phyloP scores from a whole-genome alignment of 2,888 invertebrate genomes.

The Nemurella pictetii region DNA sequence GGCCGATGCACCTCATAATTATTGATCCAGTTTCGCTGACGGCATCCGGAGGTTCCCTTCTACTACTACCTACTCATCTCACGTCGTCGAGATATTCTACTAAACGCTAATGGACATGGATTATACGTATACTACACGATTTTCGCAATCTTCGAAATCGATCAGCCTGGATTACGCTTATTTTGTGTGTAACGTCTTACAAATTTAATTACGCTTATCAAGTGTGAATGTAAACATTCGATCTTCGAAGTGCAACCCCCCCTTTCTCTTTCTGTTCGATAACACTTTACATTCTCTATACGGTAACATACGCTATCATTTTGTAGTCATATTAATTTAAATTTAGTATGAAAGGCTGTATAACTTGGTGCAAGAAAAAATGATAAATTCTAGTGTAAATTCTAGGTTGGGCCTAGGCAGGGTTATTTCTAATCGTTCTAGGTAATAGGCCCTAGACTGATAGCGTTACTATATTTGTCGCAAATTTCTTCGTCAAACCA shows the following conservation, averaged over 20 bases:
- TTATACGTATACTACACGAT: background rate
- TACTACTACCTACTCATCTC: background rate
- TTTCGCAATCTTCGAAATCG: background rate
- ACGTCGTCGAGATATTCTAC: background rate
- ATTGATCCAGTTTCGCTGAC: constrained; percentile 8
- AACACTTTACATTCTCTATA: constrained; percentile 19
- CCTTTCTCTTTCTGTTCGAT: constrained; percentile 13
- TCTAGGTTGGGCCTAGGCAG: background rate
- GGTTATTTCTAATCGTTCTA: background rate
- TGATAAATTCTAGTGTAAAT: background rate
- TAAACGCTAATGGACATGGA: background rate
- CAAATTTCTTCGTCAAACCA: background rate
- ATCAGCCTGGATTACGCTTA: constrained; percentile 41
- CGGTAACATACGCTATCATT: background rate
- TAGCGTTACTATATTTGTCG: background rate
- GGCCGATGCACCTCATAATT: constrained; percentile 15
- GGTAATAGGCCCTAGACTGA: background rate
- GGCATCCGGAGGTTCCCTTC: background rate
- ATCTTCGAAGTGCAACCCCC: background rate
- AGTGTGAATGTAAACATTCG: constrained; percentile 15
- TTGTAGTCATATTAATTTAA: background rate
- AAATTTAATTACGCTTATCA: constrained; percentile 34
- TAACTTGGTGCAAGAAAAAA: background rate
- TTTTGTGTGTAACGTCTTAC: constrained; percentile 40
- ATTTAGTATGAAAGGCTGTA: background rate